Evolutionary conservation across 2,888 invertebrate genomes (phyloP).

Genomic region (Chirona hameri): DNA sequence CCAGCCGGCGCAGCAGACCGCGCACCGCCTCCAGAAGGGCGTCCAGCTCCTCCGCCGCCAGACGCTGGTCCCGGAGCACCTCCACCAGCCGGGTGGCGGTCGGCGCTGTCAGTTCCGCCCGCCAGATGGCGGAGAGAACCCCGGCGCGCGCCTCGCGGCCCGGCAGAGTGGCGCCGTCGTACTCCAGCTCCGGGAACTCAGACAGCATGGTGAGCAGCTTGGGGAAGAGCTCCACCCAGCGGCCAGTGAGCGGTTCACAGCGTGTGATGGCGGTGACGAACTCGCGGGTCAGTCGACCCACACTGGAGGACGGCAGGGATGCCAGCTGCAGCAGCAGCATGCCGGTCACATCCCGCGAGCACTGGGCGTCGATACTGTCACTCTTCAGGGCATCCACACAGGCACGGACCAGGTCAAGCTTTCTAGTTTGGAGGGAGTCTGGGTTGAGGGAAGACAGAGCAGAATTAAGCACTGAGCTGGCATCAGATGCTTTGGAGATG

Average conservation of each 20-base stretch:
- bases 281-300: neutral
- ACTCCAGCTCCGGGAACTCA: slow-evolving; percentile 33
- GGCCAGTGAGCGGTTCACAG: neutral
- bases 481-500: neutral
- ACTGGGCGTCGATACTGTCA: neutral
- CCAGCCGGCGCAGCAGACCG: neutral
- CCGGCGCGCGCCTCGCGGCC: slow-evolving; percentile 37
- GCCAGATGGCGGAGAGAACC: slow-evolving; percentile 35
- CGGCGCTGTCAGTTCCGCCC: slow-evolving; percentile 34
- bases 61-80: slow-evolving; percentile 31
- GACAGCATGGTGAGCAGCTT: slow-evolving; percentile 34
- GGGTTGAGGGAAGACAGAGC: neutral
- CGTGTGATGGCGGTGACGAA: neutral
- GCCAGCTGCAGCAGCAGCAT: neutral
- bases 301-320: neutral
- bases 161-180: slow-evolving; percentile 32
- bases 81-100: slow-evolving; percentile 35
- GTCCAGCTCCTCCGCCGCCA: slow-evolving; percentile 1
- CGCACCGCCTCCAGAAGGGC: neutral
- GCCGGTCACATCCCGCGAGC: neutral
- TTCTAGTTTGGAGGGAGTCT: neutral
- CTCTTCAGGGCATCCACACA: neutral
- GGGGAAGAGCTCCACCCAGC: slow-evolving; percentile 37
- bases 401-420: neutral
- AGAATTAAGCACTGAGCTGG: neutral